Percentiles rank a stretch among this genome's conserved stretches.
phyloP scores from a whole-genome alignment of 2,797 vertebrate species.

The Gallirallus australis region DNA sequence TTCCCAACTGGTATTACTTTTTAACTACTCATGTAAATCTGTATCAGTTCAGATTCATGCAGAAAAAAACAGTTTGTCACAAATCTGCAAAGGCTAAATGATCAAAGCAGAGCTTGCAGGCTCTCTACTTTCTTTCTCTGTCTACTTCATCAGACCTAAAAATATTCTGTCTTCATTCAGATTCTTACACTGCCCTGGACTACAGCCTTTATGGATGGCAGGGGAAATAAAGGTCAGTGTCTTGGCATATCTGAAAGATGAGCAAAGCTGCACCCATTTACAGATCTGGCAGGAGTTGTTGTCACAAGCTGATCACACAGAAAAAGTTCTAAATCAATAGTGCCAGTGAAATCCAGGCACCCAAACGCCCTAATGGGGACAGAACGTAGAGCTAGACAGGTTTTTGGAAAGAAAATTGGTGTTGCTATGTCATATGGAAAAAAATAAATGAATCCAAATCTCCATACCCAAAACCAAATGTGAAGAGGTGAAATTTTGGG shows the following conservation, averaged over 20 bases:
- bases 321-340: neutral
- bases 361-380: neutral
- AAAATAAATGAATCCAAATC: neutral
- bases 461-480: neutral
- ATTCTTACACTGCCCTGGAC: neutral
- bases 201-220: neutral
- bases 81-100: constrained; percentile 36
- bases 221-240: neutral
- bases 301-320: neutral
- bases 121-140: neutral
- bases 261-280: neutral
- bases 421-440: neutral
- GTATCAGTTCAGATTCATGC: constrained; percentile 45
- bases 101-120: constrained; percentile 53
- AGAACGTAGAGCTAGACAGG: neutral
- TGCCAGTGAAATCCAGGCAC: neutral
- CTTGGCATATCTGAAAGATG: neutral
- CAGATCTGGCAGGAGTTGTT: neutral
- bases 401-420: neutral
- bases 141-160: neutral
- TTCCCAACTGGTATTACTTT: constrained; percentile 52
- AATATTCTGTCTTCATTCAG: neutral
- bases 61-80: constrained; percentile 64
- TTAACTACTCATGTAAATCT: constrained; percentile 65
- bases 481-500: neutral